These are phyloP conservation scores for Grallaria varia DNA, from an alignment of 2,113 vertebrate species.

Conservation along the genomic window DNA sequence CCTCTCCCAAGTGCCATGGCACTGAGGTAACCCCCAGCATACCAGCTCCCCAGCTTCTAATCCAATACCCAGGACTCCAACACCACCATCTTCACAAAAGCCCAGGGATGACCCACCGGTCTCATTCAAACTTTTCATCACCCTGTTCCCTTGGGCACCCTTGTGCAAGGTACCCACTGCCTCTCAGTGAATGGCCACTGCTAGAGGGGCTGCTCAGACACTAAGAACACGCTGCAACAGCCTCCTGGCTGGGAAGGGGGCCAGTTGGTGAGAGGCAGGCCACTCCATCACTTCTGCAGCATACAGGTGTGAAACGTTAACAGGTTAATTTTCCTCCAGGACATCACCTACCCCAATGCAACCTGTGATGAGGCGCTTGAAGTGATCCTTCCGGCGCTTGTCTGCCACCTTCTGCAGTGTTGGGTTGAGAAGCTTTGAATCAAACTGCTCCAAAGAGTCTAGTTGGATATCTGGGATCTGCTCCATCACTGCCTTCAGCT, in stretches of 20 bases:
- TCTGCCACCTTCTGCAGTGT: constrained; percentile 82
- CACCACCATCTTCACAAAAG: not conserved
- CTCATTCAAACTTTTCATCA: not conserved
- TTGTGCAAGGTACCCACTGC: not conserved
- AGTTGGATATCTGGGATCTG: constrained; percentile 89
- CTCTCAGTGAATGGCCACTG: not conserved
- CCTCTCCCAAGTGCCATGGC: not conserved
- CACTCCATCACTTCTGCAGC: not conserved
- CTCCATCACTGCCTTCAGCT: constrained; percentile 89
- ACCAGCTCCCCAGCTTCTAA: not conserved
- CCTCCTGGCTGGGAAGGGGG: not conserved
- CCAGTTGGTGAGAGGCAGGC: not conserved
- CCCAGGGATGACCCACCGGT: not conserved
- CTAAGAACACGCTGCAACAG: not conserved
- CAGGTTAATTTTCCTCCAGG: not conserved
- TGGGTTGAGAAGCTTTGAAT: constrained; percentile 85
- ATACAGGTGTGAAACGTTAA: not conserved
- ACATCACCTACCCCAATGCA: constrained; percentile 86
- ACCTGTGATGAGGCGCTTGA: constrained; percentile 92
- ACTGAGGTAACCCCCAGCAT: not conserved
- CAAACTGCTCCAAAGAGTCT: constrained; percentile 90
- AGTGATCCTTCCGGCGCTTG: constrained; percentile 93
- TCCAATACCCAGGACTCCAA: not conserved
- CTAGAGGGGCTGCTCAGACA: not conserved
- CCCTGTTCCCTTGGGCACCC: accelerated